These are phyloP conservation scores for Hirundichthys speculiger DNA, from an alignment of 2,113 vertebrate species.

Conservation along the genomic window DNA sequence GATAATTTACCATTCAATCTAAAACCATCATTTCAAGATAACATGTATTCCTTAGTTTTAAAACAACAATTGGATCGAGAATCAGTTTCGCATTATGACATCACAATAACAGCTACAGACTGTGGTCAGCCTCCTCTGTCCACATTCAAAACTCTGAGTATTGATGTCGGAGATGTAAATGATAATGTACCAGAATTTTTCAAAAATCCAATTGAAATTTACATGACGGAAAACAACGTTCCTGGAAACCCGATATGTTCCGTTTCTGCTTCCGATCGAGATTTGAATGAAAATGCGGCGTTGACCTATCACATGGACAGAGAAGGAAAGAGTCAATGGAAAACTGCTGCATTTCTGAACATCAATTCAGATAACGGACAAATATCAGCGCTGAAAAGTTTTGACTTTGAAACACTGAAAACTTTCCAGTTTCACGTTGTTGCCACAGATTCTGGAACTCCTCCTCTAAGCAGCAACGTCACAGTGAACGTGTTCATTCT, in stretches of 20 bases:
- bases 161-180: conserved; percentile 75
- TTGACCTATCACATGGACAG: conserved; percentile 59
- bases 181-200: conserved; percentile 68
- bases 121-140: conserved; percentile 66
- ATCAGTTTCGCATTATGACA: conserved; percentile 52
- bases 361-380: conserved; percentile 69
- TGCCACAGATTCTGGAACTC: conserved; percentile 60
- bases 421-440: conserved; percentile 64
- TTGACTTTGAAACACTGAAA: conserved; percentile 72
- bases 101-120: conserved; percentile 66
- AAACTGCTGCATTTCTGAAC: conserved; percentile 53
- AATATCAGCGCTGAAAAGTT: conserved; percentile 50
- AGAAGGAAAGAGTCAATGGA: background rate
- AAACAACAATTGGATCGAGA: conserved; percentile 68
- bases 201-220: conserved; percentile 64
- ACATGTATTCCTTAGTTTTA: conserved; percentile 70
- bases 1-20: conserved; percentile 67
- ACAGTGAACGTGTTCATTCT: conserved; percentile 63
- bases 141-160: conserved; percentile 45
- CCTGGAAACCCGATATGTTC: conserved; percentile 61
- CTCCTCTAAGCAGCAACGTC: conserved; percentile 46
- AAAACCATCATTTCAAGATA: conserved; percentile 74
- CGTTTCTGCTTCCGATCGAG: conserved; percentile 66
- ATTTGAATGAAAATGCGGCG: conserved; percentile 65
- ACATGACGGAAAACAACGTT: conserved; percentile 70